Conservation (phyloP, 2,888 invertebrate species). For the Cheilosia pagana region DNA sequence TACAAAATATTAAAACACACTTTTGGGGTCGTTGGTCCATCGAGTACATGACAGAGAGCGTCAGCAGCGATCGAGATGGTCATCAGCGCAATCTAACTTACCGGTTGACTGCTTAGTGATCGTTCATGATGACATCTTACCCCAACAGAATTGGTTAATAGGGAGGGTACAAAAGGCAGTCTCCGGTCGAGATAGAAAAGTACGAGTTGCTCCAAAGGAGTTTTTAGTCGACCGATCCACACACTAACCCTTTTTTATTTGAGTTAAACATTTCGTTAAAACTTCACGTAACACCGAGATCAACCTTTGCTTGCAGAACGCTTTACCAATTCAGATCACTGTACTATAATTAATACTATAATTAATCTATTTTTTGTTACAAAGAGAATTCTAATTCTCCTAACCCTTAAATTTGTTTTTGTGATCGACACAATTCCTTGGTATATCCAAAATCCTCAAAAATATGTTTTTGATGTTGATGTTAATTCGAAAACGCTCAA, state of each 20-base stretch:
- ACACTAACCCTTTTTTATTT: background rate
- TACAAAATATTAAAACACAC: background rate
- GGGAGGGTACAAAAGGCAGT: background rate
- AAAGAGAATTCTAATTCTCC: too few relatives aligned
- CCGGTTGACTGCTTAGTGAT: background rate
- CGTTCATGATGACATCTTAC: slow-evolving; percentile 7
- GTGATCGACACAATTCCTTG: too few relatives aligned
- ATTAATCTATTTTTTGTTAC: too few relatives aligned
- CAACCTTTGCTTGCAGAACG: too few relatives aligned
- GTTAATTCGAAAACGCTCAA: too few relatives aligned
- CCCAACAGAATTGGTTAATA: background rate
- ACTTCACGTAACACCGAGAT: too few relatives aligned
- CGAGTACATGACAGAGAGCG: background rate
- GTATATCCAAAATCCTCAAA: too few relatives aligned
- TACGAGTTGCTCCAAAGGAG: slow-evolving; percentile 5
- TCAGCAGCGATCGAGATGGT: slow-evolving; percentile 6
- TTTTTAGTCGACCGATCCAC: background rate
- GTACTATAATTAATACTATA: too few relatives aligned
- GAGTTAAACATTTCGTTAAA: too few relatives aligned
- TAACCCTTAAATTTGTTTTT: too few relatives aligned
- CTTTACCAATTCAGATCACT: too few relatives aligned
- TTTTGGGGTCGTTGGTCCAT: background rate
- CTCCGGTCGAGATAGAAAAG: slow-evolving; percentile 2
- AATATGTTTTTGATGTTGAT: too few relatives aligned
- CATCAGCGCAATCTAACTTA: background rate